Evolutionary conservation across 2,113 vertebrate species (phyloP), one percentile per base, ranked within the genome.

Genomic region (Pseudorhombus dupliciocellatus): DNA sequence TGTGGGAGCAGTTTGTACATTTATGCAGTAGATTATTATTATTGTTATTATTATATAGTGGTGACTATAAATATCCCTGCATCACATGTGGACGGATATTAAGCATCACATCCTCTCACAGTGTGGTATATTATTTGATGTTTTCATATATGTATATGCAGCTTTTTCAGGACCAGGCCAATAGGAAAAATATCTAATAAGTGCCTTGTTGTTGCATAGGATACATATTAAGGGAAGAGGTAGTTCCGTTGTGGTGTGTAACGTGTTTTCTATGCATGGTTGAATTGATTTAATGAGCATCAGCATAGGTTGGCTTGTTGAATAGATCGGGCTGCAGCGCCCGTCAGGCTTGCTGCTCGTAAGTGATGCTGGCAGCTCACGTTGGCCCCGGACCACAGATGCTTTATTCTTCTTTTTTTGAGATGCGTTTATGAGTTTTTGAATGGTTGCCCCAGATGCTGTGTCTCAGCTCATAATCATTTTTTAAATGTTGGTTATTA

Each of bases 401-500:
- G 55, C 30, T 70, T 77, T 82, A 56, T 77, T 73, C 66, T 65
- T 31, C 55, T 56, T 56, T 69, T 51, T 20, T 6, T 24, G 72
- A 67, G 70, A 70, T 70, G 74, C 56, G 24, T 59, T 73, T 44
- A 77, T 22, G 74, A 77, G 54, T 66, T 82, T 82, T 69, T 65
- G 57, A 82, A 69, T 42, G 66, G 50, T 53, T 61, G 31, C 66
- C 66, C 54, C 80, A 82, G 70, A 82, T 82, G 70, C 74, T 74
- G 59, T 40, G n/a, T 73, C n/a, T 7, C 40, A 26, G n/a, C 60
- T 6, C 10, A 44, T 69, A 78, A 77, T 74, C 50, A 57, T 66
- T 70, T 70, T 83, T 78, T 74, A 67, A 74, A 73, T 70, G 69
- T 59, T 70, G n/a, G 69, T 73, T 66, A 82, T 82, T 70, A 61